These are phyloP conservation scores for Drosophila navojoa DNA, from an alignment of 1,140 invertebrate genomes.

Conservation along the genomic window DNA sequence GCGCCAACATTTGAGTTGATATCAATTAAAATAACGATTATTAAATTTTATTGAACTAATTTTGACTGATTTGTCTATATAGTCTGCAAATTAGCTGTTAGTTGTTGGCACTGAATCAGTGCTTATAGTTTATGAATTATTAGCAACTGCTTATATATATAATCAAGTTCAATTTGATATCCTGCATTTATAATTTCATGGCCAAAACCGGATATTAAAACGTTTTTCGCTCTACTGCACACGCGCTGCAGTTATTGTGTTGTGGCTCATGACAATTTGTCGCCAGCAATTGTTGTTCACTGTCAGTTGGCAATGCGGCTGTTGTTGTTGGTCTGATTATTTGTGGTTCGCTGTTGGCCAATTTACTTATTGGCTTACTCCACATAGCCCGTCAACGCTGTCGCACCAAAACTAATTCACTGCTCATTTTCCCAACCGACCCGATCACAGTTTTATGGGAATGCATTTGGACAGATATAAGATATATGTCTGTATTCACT, in stretches of 20 bases:
- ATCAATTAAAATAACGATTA: not conserved
- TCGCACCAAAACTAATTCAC: constrained; percentile 50
- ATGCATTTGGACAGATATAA: constrained; percentile 5
- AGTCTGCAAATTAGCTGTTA: not conserved
- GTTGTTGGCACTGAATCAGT: constrained; percentile 13
- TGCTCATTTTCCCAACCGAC: constrained; percentile 44
- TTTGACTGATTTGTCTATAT: not conserved
- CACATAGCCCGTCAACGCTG: constrained; percentile 38
- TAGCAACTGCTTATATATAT: not conserved
- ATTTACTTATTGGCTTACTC: constrained; percentile 81
- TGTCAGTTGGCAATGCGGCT: not conserved
- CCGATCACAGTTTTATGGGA: constrained; percentile 29
- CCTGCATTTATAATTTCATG: not conserved
- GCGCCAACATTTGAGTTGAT: constrained; percentile 16
- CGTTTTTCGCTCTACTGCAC: not conserved
- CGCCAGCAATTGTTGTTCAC: constrained; percentile 32
- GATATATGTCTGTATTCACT: constrained; percentile 25
- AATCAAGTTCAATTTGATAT: not conserved
- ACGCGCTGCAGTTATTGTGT: constrained; percentile 1
- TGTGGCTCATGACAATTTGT: constrained; percentile 32
- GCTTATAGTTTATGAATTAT: not conserved
- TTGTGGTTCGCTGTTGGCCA: constrained; percentile 52
- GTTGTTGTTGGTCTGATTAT: constrained; percentile 29
- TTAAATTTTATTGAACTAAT: not conserved
- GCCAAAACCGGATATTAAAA: constrained; percentile 27